Conservation (phyloP, 2,797 vertebrate genomes). For the Lerista edwardsae region DNA sequence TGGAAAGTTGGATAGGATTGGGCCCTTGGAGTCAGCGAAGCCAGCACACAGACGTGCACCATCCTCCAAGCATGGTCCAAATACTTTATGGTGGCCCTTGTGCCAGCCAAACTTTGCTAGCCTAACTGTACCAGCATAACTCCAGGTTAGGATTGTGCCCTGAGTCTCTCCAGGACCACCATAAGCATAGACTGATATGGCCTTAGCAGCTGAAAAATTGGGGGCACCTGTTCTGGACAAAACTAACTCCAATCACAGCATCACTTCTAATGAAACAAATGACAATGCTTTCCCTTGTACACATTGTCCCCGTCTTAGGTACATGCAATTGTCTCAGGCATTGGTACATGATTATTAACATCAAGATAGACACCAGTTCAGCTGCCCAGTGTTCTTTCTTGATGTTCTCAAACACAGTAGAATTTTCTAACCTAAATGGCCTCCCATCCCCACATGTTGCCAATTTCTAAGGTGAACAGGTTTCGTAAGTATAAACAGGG, state of each 20-base stretch:
- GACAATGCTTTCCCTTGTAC: conserved; percentile 1
- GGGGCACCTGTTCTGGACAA: background rate
- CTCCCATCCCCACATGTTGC: background rate
- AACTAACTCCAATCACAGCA: conserved; percentile 13
- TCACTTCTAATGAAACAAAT: conserved; percentile 9
- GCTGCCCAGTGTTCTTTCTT: conserved; percentile 11
- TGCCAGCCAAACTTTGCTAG: too few relatives aligned
- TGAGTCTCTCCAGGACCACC: background rate
- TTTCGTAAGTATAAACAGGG: background rate
- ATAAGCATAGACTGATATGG: too few relatives aligned
- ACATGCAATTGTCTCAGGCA: background rate
- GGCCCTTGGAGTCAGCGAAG: too few relatives aligned
- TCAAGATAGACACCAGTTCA: conserved; percentile 1
- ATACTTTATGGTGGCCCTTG: too few relatives aligned
- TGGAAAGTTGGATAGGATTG: too few relatives aligned
- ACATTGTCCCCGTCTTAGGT: conserved; percentile 4
- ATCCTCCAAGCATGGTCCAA: too few relatives aligned
- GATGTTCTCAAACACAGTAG: conserved; percentile 1
- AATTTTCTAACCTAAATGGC: background rate
- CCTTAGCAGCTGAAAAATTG: too few relatives aligned
- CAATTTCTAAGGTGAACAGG: background rate
- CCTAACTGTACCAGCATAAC: too few relatives aligned
- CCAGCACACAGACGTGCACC: too few relatives aligned
- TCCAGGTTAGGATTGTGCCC: too few relatives aligned
- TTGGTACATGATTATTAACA: background rate